These are phyloP conservation scores for Ammodytes marinus DNA, from an alignment of 2,113 vertebrate genomes.

Conservation along the genomic window DNA sequence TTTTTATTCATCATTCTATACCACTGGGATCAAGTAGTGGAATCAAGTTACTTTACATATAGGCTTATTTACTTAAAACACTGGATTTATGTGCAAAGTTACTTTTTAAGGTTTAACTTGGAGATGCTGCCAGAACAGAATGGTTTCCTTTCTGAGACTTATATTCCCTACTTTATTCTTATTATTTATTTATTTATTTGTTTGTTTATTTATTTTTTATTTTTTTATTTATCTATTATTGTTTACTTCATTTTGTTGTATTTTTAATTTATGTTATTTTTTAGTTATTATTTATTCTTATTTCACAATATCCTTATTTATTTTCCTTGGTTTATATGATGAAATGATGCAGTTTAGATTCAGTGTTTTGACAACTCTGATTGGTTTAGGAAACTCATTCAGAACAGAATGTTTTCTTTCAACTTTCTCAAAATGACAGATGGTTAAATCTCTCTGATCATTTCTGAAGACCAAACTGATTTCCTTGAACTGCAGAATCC, in stretches of 20 bases:
- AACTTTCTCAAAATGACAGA: conserved; percentile 1
- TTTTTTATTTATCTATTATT: too few relatives aligned
- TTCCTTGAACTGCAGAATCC: neutral
- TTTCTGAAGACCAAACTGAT: neutral
- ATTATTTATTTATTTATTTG: too few relatives aligned
- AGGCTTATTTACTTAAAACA: too few relatives aligned
- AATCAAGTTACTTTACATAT: neutral
- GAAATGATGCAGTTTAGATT: neutral
- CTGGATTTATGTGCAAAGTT: neutral
- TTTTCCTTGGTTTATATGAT: neutral
- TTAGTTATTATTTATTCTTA: too few relatives aligned
- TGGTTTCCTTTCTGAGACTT: neutral
- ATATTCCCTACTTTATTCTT: too few relatives aligned
- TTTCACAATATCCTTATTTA: too few relatives aligned
- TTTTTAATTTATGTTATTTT: too few relatives aligned
- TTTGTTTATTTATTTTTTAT: too few relatives aligned
- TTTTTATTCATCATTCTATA: too few relatives aligned
- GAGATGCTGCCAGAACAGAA: neutral
- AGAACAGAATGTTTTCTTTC: conserved; percentile 53
- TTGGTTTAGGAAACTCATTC: neutral
- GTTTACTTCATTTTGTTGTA: too few relatives aligned
- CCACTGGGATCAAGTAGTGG: neutral
- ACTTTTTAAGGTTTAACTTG: neutral
- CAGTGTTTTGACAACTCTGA: neutral
- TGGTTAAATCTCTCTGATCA: neutral